Conservation (phyloP, 2,888 invertebrate species). For the Helobdella robusta region DNA sequence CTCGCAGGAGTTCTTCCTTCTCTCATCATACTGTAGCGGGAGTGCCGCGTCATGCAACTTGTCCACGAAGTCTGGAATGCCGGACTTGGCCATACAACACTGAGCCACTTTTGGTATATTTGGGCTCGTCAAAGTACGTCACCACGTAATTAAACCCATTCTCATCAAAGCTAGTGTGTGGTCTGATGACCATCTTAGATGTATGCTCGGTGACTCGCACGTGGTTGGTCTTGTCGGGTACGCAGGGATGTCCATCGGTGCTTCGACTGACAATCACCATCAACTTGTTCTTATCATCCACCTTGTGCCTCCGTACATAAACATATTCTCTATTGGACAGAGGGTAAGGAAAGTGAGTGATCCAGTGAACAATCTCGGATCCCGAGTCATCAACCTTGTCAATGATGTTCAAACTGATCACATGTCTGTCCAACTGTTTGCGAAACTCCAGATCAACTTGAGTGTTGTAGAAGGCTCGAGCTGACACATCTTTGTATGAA, state of each 20-base stretch:
- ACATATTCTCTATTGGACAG: conserved; percentile 53
- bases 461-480: conserved; percentile 48
- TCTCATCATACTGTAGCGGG: conserved; percentile 33
- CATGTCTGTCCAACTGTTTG: conserved; percentile 52
- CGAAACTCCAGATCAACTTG: conserved; percentile 52
- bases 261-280: conserved; percentile 48
- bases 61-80: conserved; percentile 48
- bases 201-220: conserved; percentile 51
- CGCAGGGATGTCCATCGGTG: conserved; percentile 44
- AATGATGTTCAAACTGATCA: conserved; percentile 50
- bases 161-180: conserved; percentile 51
- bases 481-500: conserved; percentile 49
- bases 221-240: conserved; percentile 41
- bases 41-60: conserved; percentile 47
- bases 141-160: conserved; percentile 53
- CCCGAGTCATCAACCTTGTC: conserved; percentile 48
- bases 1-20: neutral
- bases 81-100: conserved; percentile 52
- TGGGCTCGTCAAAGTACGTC: conserved; percentile 54
- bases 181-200: conserved; percentile 52
- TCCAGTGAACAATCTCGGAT: conserved; percentile 52
- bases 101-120: conserved; percentile 51
- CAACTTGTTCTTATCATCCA: conserved; percentile 45
- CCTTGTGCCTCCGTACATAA: conserved; percentile 49
- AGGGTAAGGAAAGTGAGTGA: conserved; percentile 52